These are phyloP conservation scores for Argya squamiceps DNA, from an alignment of 2,797 vertebrate genomes.

Conservation along the genomic window DNA sequence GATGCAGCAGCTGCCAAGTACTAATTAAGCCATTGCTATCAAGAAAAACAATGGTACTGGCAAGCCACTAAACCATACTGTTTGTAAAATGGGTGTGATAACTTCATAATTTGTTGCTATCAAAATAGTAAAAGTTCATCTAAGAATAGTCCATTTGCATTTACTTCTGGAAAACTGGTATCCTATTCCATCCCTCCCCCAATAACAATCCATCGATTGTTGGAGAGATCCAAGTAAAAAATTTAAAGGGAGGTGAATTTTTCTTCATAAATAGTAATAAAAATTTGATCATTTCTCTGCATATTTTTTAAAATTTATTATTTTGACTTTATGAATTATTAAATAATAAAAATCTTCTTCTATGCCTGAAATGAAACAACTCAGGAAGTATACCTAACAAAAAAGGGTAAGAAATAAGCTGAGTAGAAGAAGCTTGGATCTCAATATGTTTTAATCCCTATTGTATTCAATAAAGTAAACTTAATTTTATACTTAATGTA, in stretches of 20 bases:
- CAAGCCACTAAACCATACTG: not conserved
- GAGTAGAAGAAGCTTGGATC: not conserved
- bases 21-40: not conserved
- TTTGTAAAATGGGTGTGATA: not conserved
- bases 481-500: not conserved
- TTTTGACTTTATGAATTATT: not conserved
- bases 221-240: not conserved
- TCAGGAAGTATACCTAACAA: not conserved
- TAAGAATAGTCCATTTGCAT: not conserved
- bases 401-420: not conserved
- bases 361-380: not conserved
- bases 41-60: not conserved
- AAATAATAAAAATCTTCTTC: not conserved
- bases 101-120: not conserved
- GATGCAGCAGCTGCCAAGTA: not conserved
- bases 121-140: not conserved
- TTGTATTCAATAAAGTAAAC: not conserved
- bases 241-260: not conserved
- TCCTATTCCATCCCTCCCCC: not conserved
- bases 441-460: not conserved
- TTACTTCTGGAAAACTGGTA: not conserved
- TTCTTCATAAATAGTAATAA: not conserved
- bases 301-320: not conserved
- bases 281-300: not conserved
- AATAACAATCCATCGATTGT: not conserved